A percentile compares a stretch with the other conserved stretches of the same genome.
These are phyloP conservation scores for Neoarius graeffei DNA, from an alignment of 2,113 vertebrate species.

Conservation along the genomic window DNA sequence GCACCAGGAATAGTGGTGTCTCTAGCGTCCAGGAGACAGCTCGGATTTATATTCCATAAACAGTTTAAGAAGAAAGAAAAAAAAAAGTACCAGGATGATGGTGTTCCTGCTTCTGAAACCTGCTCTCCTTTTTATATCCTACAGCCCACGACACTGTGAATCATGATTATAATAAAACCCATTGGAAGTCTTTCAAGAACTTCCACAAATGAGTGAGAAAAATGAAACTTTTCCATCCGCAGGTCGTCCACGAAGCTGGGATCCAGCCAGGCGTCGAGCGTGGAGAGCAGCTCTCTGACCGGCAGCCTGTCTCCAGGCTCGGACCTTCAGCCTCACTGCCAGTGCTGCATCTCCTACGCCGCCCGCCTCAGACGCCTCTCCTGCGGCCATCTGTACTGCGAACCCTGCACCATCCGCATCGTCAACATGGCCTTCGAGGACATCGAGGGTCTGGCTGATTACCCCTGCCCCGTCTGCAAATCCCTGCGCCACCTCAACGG, in stretches of 20 bases:
- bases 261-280: slow-evolving; percentile 62
- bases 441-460: slow-evolving; percentile 76
- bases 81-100: background rate
- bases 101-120: background rate
- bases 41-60: background rate
- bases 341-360: slow-evolving; percentile 73
- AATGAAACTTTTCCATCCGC: background rate
- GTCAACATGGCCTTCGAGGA: slow-evolving; percentile 79
- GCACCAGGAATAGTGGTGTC: background rate
- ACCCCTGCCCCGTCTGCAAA: slow-evolving; percentile 77
- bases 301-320: slow-evolving; percentile 71
- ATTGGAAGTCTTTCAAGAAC: background rate
- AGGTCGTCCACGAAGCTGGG: slow-evolving; percentile 70
- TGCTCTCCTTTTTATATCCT: background rate
- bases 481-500: slow-evolving; percentile 68
- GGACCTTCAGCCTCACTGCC: slow-evolving; percentile 72
- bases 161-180: background rate
- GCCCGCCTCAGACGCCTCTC: slow-evolving; percentile 72
- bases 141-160: background rate
- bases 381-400: slow-evolving; percentile 75
- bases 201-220: background rate
- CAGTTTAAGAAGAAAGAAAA: background rate
- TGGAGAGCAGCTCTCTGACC: slow-evolving; percentile 75
- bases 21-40: background rate
- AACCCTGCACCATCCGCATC: slow-evolving; percentile 72